Evolutionary conservation across 2,797 vertebrate species (phyloP), one percentile per base, ranked within the genome.

Genomic region (Cetoscarus ocellatus): DNA sequence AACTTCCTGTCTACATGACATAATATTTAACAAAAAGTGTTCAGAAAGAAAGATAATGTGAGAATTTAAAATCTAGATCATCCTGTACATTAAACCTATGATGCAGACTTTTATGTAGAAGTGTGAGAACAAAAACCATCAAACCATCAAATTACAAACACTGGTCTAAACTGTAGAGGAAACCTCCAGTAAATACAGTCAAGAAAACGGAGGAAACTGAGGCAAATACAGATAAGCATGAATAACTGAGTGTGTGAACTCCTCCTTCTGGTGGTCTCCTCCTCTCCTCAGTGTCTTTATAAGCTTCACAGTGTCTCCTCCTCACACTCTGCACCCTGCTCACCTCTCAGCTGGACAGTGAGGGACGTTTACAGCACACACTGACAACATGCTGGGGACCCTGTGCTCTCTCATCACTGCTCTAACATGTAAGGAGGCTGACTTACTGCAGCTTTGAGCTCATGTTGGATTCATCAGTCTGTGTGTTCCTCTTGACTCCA

Each of bases 361-460:
- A 0, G 17, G 51, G 54, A 66, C 18, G 48, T 70, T 70, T 19
- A n/a, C 60, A 49, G 1, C 55, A 70, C 65, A 76, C 65, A 65
- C 72, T 79, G 62, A 53, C 66, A 61, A 52, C 64, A 54, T 60
- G 69, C 56, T 71, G 73, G 1, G 36, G 45, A 56, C 7, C 54
- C 59, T 84, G 66, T 70, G 50, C 35, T 7, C 68, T 72, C 68
- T 76, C 43, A 52, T 76, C 0, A 39, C 67, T 73, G 73, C 56
- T 66, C 1, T 77, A 15, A 66, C 80, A 65, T 75, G 82, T 80
- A 44, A 86, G 73, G 56, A 73, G 73, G 49, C 59, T 57, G 66
- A 74, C 59, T 66, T 14, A 13, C 78, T 79, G 77, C 59, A 67
- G 77, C 73, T 65, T 47, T 55, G 10, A 51, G 4, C 73, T 79